Conservation (phyloP, 1,140 invertebrate species). For the Camponotus floridanus region DNA sequence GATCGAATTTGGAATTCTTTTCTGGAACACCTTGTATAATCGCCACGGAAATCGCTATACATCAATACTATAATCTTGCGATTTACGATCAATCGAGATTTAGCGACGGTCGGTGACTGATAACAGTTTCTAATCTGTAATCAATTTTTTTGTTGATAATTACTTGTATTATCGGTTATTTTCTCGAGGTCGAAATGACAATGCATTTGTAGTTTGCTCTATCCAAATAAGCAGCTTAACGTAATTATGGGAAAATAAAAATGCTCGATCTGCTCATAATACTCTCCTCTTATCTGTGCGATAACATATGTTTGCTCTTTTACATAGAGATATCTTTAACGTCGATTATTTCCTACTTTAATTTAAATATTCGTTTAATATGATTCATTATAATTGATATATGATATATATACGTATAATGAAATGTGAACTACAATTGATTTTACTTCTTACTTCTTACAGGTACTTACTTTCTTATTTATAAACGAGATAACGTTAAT, state of each 20-base stretch:
- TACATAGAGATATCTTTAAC: conserved; percentile 49
- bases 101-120: conserved; percentile 22
- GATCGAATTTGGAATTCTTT: conserved; percentile 49
- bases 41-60: background rate
- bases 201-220: background rate
- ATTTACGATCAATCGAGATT: conserved; percentile 6
- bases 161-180: conserved; percentile 3
- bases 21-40: conserved; percentile 44
- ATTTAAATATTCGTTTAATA: conserved; percentile 70
- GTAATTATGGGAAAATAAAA: background rate
- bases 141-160: conserved; percentile 18
- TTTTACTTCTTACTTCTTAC: conserved; percentile 48
- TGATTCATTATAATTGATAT: conserved; percentile 54
- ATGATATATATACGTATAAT: conserved; percentile 49
- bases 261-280: conserved; percentile 47
- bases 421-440: conserved; percentile 40
- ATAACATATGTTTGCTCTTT: conserved; percentile 21
- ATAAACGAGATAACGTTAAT: conserved; percentile 44
- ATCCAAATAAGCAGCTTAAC: background rate
- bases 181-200: conserved; percentile 11
- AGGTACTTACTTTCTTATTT: conserved; percentile 44
- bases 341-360: conserved; percentile 42
- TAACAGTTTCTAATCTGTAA: conserved; percentile 20
- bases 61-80: background rate
- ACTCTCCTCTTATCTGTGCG: conserved; percentile 3